phyloP scores from a whole-genome alignment of 2,888 invertebrate genomes.

The Leucozona laternaria region DNA sequence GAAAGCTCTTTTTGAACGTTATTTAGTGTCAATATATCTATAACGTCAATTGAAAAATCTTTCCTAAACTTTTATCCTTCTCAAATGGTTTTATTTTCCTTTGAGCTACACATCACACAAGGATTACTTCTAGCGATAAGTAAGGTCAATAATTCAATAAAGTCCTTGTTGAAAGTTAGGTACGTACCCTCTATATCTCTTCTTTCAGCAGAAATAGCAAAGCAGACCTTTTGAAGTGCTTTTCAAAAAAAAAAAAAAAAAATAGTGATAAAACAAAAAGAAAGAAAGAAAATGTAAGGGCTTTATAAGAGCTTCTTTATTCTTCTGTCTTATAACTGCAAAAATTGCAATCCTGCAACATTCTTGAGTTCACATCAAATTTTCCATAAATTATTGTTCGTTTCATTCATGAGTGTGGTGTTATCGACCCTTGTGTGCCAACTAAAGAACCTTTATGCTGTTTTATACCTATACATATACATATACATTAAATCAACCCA shows the following conservation, averaged over 20 bases:
- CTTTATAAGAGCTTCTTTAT: conserved; percentile 35
- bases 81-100: neutral
- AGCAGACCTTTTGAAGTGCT: conserved; percentile 61
- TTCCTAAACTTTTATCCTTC: conserved; percentile 1
- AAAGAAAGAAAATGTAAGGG: neutral
- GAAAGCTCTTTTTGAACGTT: neutral
- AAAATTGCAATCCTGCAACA: conserved; percentile 67
- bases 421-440: conserved; percentile 59
- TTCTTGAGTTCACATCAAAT: conserved; percentile 72
- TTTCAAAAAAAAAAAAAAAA: neutral
- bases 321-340: conserved; percentile 27
- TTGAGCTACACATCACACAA: neutral
- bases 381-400: conserved; percentile 73
- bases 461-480: neutral
- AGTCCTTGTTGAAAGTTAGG: conserved; percentile 20
- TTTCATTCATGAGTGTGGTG: conserved; percentile 70
- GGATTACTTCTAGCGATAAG: neutral
- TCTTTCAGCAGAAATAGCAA: conserved; percentile 30
- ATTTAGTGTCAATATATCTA: conserved; percentile 10
- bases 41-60: conserved; percentile 18
- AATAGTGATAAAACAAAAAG: neutral
- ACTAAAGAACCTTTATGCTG: conserved; percentile 16
- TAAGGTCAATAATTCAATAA: conserved; percentile 41
- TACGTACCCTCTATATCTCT: neutral
- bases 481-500: neutral